Evolutionary conservation across 1,140 invertebrate species (phyloP).

Genomic region (Lysiphlebus fabarum): DNA sequence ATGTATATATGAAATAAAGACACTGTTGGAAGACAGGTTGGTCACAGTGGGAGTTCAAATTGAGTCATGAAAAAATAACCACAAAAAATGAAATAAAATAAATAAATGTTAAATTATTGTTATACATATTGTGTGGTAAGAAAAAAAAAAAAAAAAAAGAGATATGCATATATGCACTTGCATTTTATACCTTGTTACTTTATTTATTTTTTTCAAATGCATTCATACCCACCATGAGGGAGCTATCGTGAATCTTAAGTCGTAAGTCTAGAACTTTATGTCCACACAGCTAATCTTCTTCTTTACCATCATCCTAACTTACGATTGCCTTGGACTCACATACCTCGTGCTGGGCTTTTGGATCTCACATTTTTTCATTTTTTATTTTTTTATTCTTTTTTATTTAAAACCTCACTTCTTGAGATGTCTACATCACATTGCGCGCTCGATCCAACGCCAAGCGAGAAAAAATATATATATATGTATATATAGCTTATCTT

Average conservation of each 20-base stretch:
- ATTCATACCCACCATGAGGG: slow-evolving; percentile 55
- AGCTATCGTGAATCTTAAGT: slow-evolving; percentile 56
- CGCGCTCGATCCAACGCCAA: neutral
- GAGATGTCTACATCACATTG: slow-evolving; percentile 51
- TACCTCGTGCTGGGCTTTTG: slow-evolving; percentile 23
- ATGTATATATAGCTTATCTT: slow-evolving; percentile 26
- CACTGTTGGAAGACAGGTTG: slow-evolving; percentile 54
- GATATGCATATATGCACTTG: slow-evolving; percentile 29
- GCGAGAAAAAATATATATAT: slow-evolving; percentile 16
- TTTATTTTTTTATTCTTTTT: slow-evolving; percentile 32
- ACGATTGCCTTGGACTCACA: slow-evolving; percentile 48
- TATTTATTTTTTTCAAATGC: slow-evolving; percentile 40
- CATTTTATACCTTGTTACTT: slow-evolving; percentile 40
- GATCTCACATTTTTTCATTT: slow-evolving; percentile 15
- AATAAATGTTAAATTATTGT: slow-evolving; percentile 23
- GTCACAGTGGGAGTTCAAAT: slow-evolving; percentile 46
- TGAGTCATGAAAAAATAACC: slow-evolving; percentile 31
- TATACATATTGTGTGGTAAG: too few species aligned
- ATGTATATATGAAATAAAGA: slow-evolving; percentile 38
- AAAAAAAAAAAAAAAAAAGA: slow-evolving; percentile 15
- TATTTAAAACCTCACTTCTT: slow-evolving; percentile 37
- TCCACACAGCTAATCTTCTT: slow-evolving; percentile 48
- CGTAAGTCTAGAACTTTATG: slow-evolving; percentile 59
- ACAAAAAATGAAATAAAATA: slow-evolving; percentile 21
- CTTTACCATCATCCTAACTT: slow-evolving; percentile 52